A percentile compares a stretch with the other conserved stretches of the same genome.
Conservation (phyloP, 37 sponge, comb jelly and placozoan species). For the Bolinopsis microptera region DNA sequence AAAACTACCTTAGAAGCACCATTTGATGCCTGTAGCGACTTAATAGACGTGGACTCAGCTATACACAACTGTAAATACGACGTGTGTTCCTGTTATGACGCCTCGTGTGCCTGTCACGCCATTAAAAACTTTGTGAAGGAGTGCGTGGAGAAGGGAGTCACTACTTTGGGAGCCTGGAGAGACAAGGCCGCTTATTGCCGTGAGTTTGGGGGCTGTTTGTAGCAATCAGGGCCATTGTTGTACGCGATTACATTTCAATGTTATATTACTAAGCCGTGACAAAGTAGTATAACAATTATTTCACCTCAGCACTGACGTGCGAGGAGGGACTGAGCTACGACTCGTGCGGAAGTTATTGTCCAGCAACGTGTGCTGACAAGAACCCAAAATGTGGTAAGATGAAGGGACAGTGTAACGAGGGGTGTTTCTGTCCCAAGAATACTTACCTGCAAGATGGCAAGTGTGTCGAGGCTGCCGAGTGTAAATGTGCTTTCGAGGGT, state of each 20-base stretch:
- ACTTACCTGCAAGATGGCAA: background rate
- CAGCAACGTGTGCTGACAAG: conserved; percentile 49
- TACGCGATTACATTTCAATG: background rate
- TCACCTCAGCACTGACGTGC: background rate
- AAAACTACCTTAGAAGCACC: background rate
- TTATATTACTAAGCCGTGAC: background rate
- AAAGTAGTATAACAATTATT: no score
- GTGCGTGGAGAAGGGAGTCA: background rate
- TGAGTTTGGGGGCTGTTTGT: background rate
- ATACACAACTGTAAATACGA: conserved; percentile 14
- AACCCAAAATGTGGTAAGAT: background rate
- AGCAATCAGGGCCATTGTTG: background rate
- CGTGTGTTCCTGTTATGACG: conserved; percentile 26
- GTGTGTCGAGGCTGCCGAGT: background rate
- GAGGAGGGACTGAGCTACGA: background rate
- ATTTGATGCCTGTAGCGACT: background rate
- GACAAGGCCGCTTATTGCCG: background rate
- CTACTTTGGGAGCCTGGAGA: background rate
- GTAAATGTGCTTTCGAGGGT: background rate
- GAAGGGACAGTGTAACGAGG: conserved; percentile 15
- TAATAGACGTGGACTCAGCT: background rate
- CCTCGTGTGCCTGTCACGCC: background rate
- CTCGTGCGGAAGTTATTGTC: conserved; percentile 1
- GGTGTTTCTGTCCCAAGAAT: conserved; percentile 35
- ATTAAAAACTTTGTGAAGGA: background rate